These are phyloP conservation scores for Netelia inedita DNA, from an alignment of 2,888 invertebrate species.

Conservation along the genomic window DNA sequence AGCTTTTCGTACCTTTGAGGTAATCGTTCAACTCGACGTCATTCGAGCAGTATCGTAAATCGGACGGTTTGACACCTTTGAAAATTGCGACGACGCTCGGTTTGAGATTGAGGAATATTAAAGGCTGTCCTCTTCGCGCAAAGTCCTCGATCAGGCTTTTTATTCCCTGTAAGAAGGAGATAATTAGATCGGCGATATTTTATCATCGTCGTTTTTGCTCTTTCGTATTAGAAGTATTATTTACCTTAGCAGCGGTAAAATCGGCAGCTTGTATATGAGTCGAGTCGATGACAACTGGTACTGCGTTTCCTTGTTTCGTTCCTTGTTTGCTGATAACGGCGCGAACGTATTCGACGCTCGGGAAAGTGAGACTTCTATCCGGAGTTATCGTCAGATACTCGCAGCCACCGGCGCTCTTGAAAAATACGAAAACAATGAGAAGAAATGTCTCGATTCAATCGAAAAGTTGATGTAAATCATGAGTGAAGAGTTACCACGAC, in stretches of 20 bases:
- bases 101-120: constrained; percentile 87
- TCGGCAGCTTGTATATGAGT: constrained; percentile 89
- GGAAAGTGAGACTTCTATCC: constrained; percentile 88
- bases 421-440: constrained; percentile 53
- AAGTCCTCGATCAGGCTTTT: constrained; percentile 88
- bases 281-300: constrained; percentile 88
- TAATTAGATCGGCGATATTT: constrained; percentile 7
- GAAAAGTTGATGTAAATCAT: constrained; percentile 7
- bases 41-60: constrained; percentile 86
- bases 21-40: constrained; percentile 87
- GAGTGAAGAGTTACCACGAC: constrained; percentile 85
- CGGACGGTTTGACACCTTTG: constrained; percentile 87
- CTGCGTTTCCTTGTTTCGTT: constrained; percentile 86
- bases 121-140: constrained; percentile 86
- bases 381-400: constrained; percentile 88
- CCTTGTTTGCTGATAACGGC: constrained; percentile 91
- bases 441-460: not conserved
- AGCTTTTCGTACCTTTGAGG: constrained; percentile 84
- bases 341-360: constrained; percentile 89
- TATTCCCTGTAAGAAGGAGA: constrained; percentile 86
- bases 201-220: not conserved
- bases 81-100: constrained; percentile 87
- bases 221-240: not conserved
- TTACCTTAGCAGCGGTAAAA: constrained; percentile 89
- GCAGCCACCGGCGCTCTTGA: constrained; percentile 86